Evolutionary conservation across 2,888 invertebrate species (phyloP), one percentile per base, ranked within the genome.

Genomic region (Drosophila melanosoma): DNA sequence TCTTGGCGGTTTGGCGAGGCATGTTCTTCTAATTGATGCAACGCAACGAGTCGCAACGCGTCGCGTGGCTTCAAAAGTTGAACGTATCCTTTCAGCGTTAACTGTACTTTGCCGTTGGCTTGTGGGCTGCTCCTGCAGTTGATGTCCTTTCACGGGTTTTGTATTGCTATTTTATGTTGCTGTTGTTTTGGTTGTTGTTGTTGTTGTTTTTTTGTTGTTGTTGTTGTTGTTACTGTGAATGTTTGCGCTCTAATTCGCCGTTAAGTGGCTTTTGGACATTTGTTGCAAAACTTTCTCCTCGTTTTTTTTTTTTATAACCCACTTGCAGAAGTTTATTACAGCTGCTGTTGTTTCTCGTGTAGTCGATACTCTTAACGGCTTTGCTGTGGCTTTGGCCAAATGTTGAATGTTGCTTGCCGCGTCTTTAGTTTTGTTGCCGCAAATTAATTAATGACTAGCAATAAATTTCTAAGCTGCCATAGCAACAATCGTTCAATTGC

Each of bases 191-290:
- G 66, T 56, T 69, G 36, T 58, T 68, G 77, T 68, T 76, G 78
- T 33, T 73, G 59, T 61, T 54, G 38, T 56, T 29, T 2, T 2
- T 29, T 45, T 76, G 78, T 33, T 68, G 59, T 62, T 58, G 38
- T 59, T 29, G 8, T 2, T 29, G n/a, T 32, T 63, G 66, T 61
- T 69, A 42, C 61, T 69, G 77, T 68, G 42, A 45, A 61, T 86
- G 83, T 59, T 79, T 85, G 74, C 69, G 88, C 85, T 78, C 88
- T 86, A 86, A 86, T 86, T 85, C 86, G 83, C 86, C 74, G 88
- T 87, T 87, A 86, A 87, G 88, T 86, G 88, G 88, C 86, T 85
- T 86, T 87, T 80, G 78, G 83, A 85, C 88, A 83, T 87, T 86
- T 83, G 87, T 77, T 83, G 84, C 72, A 57, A 83, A 83, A 83